phyloP scores from a whole-genome alignment of 64 coral and sea anemone species.

The Actinia tenebrosa region DNA sequence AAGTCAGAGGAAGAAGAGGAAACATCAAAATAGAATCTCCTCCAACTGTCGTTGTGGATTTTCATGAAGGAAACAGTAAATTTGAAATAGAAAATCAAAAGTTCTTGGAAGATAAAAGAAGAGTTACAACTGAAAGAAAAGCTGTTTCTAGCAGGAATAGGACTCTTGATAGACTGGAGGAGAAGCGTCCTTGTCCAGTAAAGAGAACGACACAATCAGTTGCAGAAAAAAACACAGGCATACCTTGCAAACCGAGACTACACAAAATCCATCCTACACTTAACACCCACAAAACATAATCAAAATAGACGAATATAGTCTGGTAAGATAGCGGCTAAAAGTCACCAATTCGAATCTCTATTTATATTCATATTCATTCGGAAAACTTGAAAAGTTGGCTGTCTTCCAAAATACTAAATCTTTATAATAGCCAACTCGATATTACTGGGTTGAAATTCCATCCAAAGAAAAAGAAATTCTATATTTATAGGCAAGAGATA shows the following conservation, averaged over 20 bases:
- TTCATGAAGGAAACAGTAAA: background rate
- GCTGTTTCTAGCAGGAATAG: background rate
- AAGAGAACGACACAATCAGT: background rate
- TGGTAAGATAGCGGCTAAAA: background rate
- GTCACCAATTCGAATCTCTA: too few species aligned
- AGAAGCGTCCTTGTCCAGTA: background rate
- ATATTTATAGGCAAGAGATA: too few species aligned
- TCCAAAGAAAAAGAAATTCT: too few species aligned
- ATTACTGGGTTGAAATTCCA: too few species aligned
- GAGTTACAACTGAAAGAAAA: background rate
- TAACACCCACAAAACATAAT: background rate
- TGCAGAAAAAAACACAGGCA: background rate
- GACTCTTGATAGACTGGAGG: background rate
- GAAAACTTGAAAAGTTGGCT: too few species aligned
- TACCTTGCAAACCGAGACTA: conserved; percentile 1
- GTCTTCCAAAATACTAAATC: too few species aligned
- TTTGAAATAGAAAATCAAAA: background rate
- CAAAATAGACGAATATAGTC: background rate
- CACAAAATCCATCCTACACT: background rate
- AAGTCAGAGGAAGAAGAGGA: background rate
- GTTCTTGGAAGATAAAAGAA: background rate
- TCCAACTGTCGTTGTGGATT: background rate
- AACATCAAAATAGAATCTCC: background rate
- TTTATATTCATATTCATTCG: too few species aligned
- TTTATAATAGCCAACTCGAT: too few species aligned